Evolutionary conservation across 2,113 vertebrate species (phyloP).

Genomic region (Eretmochelys imbricata): DNA sequence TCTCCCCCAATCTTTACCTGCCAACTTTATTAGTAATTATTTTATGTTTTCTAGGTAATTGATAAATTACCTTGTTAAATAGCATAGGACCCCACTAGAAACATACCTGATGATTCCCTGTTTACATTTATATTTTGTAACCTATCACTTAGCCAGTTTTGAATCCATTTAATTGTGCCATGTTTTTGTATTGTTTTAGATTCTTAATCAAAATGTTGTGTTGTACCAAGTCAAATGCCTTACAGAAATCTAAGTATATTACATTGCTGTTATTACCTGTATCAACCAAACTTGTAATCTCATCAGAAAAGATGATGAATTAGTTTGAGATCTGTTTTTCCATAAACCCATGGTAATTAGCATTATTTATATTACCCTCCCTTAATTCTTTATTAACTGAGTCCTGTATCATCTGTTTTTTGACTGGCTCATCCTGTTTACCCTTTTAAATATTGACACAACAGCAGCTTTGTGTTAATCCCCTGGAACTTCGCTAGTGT

Average conservation of each 20-base stretch:
- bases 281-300: conserved; percentile 21
- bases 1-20: fast-evolving
- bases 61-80: not conserved
- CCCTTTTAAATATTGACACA: not conserved
- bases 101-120: fast-evolving
- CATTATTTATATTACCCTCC: conserved; percentile 44
- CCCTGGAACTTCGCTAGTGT: not conserved
- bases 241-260: not conserved
- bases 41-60: not conserved
- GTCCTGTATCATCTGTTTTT: not conserved
- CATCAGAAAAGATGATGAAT: conserved; percentile 32
- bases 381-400: not conserved
- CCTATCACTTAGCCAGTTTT: not conserved
- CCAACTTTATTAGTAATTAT: not conserved
- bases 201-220: not conserved
- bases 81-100: not conserved
- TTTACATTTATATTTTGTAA: not conserved
- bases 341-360: conserved; percentile 39
- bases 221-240: fast-evolving
- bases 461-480: not conserved
- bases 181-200: not conserved
- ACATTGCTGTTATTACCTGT: not conserved
- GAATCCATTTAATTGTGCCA: fast-evolving
- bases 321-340: conserved; percentile 40
- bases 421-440: not conserved